A percentile compares a stretch with the other conserved stretches of the same genome.
These are phyloP conservation scores for Chirona hameri DNA, from an alignment of 2,888 invertebrate species.

Conservation along the genomic window DNA sequence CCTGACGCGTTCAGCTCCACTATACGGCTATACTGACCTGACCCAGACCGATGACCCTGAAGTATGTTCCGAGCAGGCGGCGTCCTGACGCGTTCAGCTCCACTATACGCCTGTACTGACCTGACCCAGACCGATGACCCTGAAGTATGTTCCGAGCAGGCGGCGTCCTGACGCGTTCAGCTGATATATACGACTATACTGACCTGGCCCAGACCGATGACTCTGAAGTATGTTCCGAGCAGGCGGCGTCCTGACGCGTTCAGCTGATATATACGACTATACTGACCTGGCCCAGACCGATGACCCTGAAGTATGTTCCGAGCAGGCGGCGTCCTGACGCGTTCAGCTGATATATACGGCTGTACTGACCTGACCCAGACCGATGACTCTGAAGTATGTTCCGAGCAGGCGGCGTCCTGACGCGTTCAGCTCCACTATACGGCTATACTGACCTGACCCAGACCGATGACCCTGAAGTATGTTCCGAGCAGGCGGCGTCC, in stretches of 20 bases:
- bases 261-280: background rate
- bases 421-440: conserved; percentile 80
- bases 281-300: conserved; percentile 78
- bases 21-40: conserved; percentile 63
- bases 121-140: conserved; percentile 89
- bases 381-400: conserved; percentile 86
- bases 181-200: conserved; percentile 80
- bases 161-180: conserved; percentile 80
- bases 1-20: conserved; percentile 82
- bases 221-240: too few relatives aligned
- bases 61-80: too few relatives aligned
- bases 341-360: conserved; percentile 82
- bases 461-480: too few relatives aligned
- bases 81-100: too few relatives aligned
- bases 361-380: conserved; percentile 77
- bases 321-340: conserved; percentile 79
- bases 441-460: conserved; percentile 57
- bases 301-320: conserved; percentile 88
- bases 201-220: too few relatives aligned
- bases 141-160: conserved; percentile 83
- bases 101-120: conserved; percentile 45
- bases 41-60: too few relatives aligned
- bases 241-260: too few relatives aligned
- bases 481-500: too few relatives aligned
- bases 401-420: conserved; percentile 83